phyloP scores from a whole-genome alignment of 1,140 invertebrate genomes.

The Planococcus citri region DNA sequence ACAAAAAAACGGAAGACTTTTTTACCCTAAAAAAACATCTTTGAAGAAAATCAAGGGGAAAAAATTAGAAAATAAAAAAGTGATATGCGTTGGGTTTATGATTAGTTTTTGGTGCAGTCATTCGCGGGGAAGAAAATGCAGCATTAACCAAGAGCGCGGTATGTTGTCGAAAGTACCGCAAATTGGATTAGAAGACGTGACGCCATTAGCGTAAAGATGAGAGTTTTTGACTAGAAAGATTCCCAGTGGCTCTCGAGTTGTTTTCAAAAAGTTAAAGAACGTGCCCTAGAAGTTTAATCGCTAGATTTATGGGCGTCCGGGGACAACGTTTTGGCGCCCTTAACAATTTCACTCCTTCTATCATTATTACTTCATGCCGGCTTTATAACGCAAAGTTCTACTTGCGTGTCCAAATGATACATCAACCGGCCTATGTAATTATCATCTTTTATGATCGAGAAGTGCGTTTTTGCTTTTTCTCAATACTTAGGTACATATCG shows the following conservation, averaged over 20 bases:
- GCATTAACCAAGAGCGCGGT: background rate
- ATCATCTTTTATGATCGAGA: background rate
- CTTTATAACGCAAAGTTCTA: background rate
- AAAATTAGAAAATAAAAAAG: background rate
- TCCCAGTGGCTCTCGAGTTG: constrained; percentile 18
- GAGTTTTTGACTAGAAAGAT: constrained; percentile 20
- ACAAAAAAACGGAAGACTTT: too few relatives aligned
- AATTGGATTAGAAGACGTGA: constrained; percentile 19
- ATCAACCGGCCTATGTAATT: background rate
- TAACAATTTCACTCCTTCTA: constrained; percentile 16
- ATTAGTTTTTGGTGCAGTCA: constrained; percentile 18
- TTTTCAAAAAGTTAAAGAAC: constrained; percentile 20
- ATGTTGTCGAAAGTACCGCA: constrained; percentile 16
- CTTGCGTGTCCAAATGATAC: background rate
- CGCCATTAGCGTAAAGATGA: constrained; percentile 20
- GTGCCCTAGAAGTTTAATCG: constrained; percentile 20
- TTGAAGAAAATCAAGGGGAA: background rate
- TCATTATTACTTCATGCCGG: constrained; percentile 16
- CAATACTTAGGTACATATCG: too few relatives aligned
- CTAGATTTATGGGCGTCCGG: constrained; percentile 16
- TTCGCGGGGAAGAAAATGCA: background rate
- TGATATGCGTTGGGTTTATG: constrained; percentile 2
- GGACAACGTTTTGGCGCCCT: constrained; percentile 15
- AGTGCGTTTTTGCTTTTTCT: too few relatives aligned
- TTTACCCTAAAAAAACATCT: background rate